Percentiles rank a stretch among this genome's conserved stretches.
phyloP scores from a whole-genome alignment of 2,888 invertebrate species.

The Chrysolina americana region DNA sequence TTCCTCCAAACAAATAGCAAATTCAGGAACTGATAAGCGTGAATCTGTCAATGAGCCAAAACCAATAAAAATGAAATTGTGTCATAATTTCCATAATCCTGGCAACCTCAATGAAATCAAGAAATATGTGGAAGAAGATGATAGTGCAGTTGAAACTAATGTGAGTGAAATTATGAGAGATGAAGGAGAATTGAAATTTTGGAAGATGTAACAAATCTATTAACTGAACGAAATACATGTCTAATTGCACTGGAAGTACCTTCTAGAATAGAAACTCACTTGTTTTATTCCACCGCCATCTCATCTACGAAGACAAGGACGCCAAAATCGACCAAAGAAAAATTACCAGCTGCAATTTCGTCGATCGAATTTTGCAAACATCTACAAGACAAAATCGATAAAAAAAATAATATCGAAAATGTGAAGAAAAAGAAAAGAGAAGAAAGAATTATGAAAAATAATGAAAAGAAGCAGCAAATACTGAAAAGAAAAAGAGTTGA shows the following conservation, averaged over 20 bases:
- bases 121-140: not conserved
- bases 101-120: not conserved
- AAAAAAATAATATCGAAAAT: not conserved
- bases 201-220: constrained; percentile 8
- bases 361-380: not conserved
- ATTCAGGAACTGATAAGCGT: not conserved
- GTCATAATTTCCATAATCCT: not conserved
- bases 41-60: not conserved
- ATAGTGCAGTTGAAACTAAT: constrained; percentile 2
- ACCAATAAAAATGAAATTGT: not conserved
- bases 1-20: not conserved
- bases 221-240: not conserved
- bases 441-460: not conserved
- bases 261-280: not conserved
- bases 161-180: not conserved
- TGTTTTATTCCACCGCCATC: constrained; percentile 4
- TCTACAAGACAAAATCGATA: too few species aligned
- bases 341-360: constrained; percentile 4
- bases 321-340: not conserved
- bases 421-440: not conserved
- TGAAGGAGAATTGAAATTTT: not conserved
- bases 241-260: not conserved
- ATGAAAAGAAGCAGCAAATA: not conserved
- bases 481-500: not conserved
- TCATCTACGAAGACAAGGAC: not conserved